Percentiles rank a stretch among this genome's conserved stretches.
phyloP scores from a whole-genome alignment of 2,888 invertebrate species.

The Tinea trinotella region DNA sequence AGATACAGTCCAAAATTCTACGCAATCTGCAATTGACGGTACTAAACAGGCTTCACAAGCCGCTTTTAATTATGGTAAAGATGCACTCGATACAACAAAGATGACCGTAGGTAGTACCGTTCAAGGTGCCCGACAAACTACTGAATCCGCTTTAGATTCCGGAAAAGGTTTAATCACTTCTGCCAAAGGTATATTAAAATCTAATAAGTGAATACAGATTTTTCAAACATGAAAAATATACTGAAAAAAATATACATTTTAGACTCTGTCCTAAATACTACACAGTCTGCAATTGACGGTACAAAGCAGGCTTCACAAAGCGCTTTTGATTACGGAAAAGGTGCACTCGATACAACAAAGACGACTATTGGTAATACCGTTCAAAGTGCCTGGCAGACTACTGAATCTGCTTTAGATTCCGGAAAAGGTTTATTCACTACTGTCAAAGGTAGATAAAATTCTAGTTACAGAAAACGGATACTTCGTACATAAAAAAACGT shows the following conservation, averaged over 20 bases:
- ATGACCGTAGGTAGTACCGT: constrained; percentile 30
- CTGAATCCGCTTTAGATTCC: constrained; percentile 36
- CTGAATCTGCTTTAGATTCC: constrained; percentile 33
- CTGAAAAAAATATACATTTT: not conserved
- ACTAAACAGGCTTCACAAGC: constrained; percentile 41
- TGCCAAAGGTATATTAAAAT: constrained; percentile 34
- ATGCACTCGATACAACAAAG: constrained; percentile 41
- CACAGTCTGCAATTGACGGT: constrained; percentile 38
- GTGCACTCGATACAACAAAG: constrained; percentile 41
- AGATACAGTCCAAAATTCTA: constrained; percentile 33
- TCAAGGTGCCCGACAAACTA: constrained; percentile 40
- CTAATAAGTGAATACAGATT: not conserved
- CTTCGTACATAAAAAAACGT: too few relatives aligned
- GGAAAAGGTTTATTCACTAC: constrained; percentile 33
- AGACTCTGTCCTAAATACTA: constrained; percentile 31
- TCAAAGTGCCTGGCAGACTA: constrained; percentile 32
- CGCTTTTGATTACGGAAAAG: constrained; percentile 36
- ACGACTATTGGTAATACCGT: constrained; percentile 31
- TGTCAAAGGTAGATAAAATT: constrained; percentile 33
- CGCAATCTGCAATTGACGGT: constrained; percentile 39
- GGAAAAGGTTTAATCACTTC: constrained; percentile 30
- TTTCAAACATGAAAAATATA: not conserved
- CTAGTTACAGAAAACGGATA: not conserved
- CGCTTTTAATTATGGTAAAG: constrained; percentile 26
- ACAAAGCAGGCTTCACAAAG: constrained; percentile 43